These are phyloP conservation scores for Amiota communis DNA, from an alignment of 2,888 invertebrate species.

Conservation along the genomic window DNA sequence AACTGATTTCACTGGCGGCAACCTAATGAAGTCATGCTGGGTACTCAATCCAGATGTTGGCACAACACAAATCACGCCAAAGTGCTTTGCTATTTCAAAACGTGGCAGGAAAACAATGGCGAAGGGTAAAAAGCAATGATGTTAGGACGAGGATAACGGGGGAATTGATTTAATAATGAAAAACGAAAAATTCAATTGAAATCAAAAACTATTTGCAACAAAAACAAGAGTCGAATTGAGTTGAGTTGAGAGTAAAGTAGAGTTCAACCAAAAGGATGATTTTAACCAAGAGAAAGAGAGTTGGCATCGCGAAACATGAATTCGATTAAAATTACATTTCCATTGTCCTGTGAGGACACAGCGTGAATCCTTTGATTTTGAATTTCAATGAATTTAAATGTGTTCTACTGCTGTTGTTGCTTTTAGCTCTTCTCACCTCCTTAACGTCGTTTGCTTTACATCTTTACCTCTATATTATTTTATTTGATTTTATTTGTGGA, in stretches of 20 bases:
- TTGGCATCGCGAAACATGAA: conserved; percentile 45
- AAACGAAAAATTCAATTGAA: conserved; percentile 34
- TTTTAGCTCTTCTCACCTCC: conserved; percentile 27
- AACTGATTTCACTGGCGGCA: conserved; percentile 12
- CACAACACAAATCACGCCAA: conserved; percentile 66
- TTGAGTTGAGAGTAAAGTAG: neutral
- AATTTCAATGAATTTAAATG: conserved; percentile 54
- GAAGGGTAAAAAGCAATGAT: conserved; percentile 1
- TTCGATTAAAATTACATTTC: conserved; percentile 66
- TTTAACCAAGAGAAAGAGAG: neutral
- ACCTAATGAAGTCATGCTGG: conserved; percentile 50
- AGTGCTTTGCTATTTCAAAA: conserved; percentile 23
- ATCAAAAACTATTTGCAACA: conserved; percentile 51
- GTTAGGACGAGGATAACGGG: conserved; percentile 41
- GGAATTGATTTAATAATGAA: conserved; percentile 29
- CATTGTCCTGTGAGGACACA: conserved; percentile 40
- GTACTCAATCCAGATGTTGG: conserved; percentile 60
- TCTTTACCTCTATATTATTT: neutral
- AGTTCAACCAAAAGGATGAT: neutral
- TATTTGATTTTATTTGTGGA: conserved; percentile 21
- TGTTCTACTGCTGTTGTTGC: conserved; percentile 46
- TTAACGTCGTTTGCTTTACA: conserved; percentile 26
- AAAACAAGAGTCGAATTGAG: conserved; percentile 46
- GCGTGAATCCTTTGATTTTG: conserved; percentile 64
- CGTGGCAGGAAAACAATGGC: conserved; percentile 16